Evolutionary conservation across 2,797 vertebrate genomes (phyloP), one percentile per base, ranked within the genome.

Genomic region (Melanotaenia trifasciata): DNA sequence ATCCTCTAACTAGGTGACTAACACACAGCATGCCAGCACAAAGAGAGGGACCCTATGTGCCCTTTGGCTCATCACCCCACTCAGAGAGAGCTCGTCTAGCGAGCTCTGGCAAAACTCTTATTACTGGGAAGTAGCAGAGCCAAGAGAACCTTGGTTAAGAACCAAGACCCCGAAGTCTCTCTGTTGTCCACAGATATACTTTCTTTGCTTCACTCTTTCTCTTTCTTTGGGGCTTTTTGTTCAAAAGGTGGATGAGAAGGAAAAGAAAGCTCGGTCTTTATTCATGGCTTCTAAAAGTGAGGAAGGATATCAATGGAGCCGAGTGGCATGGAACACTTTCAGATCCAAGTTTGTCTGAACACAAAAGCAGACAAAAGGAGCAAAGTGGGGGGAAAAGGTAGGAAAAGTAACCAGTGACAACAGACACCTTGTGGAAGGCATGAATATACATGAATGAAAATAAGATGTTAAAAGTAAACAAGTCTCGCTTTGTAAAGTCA

Each of bases 21-120:
- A 64, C 71, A 70, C 36, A 74, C 74, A 35, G 50, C 35, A 26
- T 81, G 82, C 84, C 80, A 83, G 73, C 61, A 83, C 69, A 79
- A 76, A 77, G 74, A 83, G 74, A 67, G 43, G 16, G 30, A 43
- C 69, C 85, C 76, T 74, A 59, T 84, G 80, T 67, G 87, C 65
- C 43, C 16, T 79, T 88, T 89, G 90, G 88, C 80, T 86, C 81
- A 81, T 91, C 90, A 87, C 83, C 84, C 79, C 40, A 67, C 84
- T 88, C 80, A 81, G 87, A 91, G 83, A 93, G 79, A 70, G 71
- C 79, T 86, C 66, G 73, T 87, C 82, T 76, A 74, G 78, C 26
- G 24, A 87, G 75, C 70, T 86, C 84, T 87, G 84, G 87, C 89
- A 88, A 70, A 33, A 54, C 12, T 40, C 84, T 68, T 77, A 43